These are phyloP conservation scores for Hippocampus mohnikei DNA, from an alignment of 2,113 vertebrate species.

Conservation along the genomic window DNA sequence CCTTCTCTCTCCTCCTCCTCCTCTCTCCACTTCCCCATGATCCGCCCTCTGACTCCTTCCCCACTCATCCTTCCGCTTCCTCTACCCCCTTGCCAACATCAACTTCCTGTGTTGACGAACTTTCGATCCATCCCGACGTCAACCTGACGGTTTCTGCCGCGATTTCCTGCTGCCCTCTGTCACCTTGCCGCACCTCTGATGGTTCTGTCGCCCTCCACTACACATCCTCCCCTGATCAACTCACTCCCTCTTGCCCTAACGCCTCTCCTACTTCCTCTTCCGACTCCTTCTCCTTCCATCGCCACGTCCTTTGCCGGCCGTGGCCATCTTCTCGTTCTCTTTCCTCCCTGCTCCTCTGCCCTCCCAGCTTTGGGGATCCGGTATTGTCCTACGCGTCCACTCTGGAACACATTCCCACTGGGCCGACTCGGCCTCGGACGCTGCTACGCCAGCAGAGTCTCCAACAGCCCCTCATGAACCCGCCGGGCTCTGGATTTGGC, in stretches of 20 bases:
- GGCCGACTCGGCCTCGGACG: slow-evolving; percentile 84
- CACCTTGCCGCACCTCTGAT: slow-evolving; percentile 71
- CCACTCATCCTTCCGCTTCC: slow-evolving; percentile 24
- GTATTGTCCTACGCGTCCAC: slow-evolving; percentile 88
- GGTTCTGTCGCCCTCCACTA: slow-evolving; percentile 70
- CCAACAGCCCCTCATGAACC: slow-evolving; percentile 91
- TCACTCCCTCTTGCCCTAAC: slow-evolving; percentile 27
- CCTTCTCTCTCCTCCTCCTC: slow-evolving; percentile 82
- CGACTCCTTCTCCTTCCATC: slow-evolving; percentile 72
- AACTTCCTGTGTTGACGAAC: slow-evolving; percentile 64
- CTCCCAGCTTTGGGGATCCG: slow-evolving; percentile 88
- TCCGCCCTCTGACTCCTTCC: slow-evolving; percentile 44
- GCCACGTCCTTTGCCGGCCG: slow-evolving; percentile 62
- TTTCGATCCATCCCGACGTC: slow-evolving; percentile 68
- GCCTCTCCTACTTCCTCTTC: slow-evolving; percentile 60
- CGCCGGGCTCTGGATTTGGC: slow-evolving; percentile 76
- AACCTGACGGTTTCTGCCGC: slow-evolving; percentile 46
- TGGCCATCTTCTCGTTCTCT: slow-evolving; percentile 65
- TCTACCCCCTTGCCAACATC: slow-evolving; percentile 28
- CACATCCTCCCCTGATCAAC: slow-evolving; percentile 63
- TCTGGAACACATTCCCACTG: slow-evolving; percentile 88
- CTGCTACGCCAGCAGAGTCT: slow-evolving; percentile 94
- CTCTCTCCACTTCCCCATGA: slow-evolving; percentile 62
- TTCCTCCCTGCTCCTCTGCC: slow-evolving; percentile 72
- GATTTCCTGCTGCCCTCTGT: slow-evolving; percentile 44